Conservation (phyloP, 2,113 vertebrate genomes). For the Vanacampus margaritifer region DNA sequence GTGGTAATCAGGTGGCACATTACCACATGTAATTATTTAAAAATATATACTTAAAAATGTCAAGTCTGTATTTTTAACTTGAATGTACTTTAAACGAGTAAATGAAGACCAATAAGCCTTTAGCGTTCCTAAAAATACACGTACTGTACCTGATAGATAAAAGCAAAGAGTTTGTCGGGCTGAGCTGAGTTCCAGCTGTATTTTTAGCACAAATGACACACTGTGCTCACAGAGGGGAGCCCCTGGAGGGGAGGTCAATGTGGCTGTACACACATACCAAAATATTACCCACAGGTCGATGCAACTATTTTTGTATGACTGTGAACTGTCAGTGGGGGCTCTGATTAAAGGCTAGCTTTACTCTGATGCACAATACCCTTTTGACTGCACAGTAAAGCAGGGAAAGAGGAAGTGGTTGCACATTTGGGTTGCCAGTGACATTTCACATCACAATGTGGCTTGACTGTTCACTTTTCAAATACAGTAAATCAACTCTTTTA, state of each 20-base stretch:
- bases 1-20: not conserved
- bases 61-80: not conserved
- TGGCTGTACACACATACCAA: conserved; percentile 46
- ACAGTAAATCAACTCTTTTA: not conserved
- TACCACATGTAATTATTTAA: not conserved
- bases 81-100: not conserved
- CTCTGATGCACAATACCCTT: not conserved
- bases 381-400: not conserved
- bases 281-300: conserved; percentile 44
- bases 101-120: conserved; percentile 5
- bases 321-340: conserved; percentile 33
- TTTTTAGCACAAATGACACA: conserved; percentile 67
- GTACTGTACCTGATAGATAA: conserved; percentile 54
- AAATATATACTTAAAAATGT: not conserved
- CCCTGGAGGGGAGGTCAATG: conserved; percentile 43
- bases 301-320: conserved; percentile 38
- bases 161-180: conserved; percentile 45
- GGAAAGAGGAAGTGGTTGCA: not conserved
- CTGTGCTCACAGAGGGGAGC: conserved; percentile 34
- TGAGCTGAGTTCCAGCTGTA: conserved; percentile 53
- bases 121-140: conserved; percentile 53
- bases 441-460: not conserved
- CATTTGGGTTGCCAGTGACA: not conserved
- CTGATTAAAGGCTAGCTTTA: conserved; percentile 19
- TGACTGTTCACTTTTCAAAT: not conserved